phyloP scores from a whole-genome alignment of 2,113 vertebrate genomes.

The Gavialis gangeticus region DNA sequence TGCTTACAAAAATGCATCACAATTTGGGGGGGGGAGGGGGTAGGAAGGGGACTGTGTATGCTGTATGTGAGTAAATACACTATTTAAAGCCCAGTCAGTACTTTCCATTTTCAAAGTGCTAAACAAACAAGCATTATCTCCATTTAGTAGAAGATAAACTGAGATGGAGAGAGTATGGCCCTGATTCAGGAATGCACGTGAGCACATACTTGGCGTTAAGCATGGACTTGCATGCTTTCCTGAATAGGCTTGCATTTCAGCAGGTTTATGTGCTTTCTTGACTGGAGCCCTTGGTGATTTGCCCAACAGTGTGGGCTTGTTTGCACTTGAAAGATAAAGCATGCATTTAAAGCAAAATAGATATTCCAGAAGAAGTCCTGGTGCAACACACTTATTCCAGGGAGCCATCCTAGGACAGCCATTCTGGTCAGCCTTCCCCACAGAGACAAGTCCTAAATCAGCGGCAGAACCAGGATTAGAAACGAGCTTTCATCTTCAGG shows the following conservation, averaged over 20 bases:
- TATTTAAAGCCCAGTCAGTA: neutral
- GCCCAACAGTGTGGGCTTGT: rapidly evolving
- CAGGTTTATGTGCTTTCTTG: neutral
- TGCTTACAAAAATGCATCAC: no score
- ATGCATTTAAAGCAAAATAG: neutral
- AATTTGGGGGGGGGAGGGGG: no score
- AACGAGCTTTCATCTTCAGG: neutral
- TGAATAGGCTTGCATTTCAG: neutral
- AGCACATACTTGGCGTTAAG: neutral
- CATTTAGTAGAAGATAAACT: rapidly evolving
- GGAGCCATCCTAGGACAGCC: neutral
- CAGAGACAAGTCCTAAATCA: neutral
- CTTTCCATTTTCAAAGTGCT: neutral
- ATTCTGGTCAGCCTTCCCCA: neutral
- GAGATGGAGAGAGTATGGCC: neutral
- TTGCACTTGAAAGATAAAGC: neutral
- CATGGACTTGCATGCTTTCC: neutral
- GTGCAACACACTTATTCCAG: no score
- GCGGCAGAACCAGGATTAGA: neutral
- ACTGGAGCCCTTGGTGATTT: neutral
- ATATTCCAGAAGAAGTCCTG: neutral
- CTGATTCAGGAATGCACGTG: neutral
- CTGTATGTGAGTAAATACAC: no score
- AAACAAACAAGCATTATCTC: neutral
- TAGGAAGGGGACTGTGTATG: no score